Evolutionary conservation across 2,888 invertebrate genomes (phyloP), one percentile per base, ranked within the genome.

Genomic region (Diabrotica balteata): DNA sequence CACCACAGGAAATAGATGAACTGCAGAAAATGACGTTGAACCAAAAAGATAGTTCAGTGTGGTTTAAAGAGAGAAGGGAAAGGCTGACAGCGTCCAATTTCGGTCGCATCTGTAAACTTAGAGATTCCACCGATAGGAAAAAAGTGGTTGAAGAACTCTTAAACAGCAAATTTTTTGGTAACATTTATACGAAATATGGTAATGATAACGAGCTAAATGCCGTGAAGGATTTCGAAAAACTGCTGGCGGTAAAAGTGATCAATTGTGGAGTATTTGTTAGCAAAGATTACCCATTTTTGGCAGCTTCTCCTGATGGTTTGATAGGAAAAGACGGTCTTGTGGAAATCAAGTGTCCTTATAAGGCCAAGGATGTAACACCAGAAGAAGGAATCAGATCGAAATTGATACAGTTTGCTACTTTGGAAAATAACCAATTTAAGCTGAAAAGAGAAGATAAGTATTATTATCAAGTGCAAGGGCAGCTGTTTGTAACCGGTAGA

Each of bases 31-130:
- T 72, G 6, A 79, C 79, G 1, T 46, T 63, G 47, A 69, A 72
- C 22, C 79, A 79, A 68, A 70, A 66, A 8, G 68, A 74, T 54
- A 62, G 69, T 58, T 73, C 73, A 0, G 32, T 77, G 10, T 80
- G 80, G 79, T 72, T 66, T 45, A 67, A 70, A 46, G 80, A 80
- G 66, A 66, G 80, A 50, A 73, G 58, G 43, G 77, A 77, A 54
- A 71, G 80, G 22, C 59, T 80, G 4, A 80, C 80, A 10, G 79
- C 80, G 7, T 80, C 80, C 0, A 77, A 77, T 73, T 80, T 80
- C 57, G 80, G 79, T 10, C 64, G 73, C n/a, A 75, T 79, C 46
- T 74, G 46, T 53, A 77, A 77, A 65, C 65, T 79, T 46, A 52
- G 66, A 10, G 72, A 73, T 45, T 69, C 64, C 10, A 79, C 79